Evolutionary conservation across 2,113 vertebrate species (phyloP).

Genomic region (Narcine bancroftii): DNA sequence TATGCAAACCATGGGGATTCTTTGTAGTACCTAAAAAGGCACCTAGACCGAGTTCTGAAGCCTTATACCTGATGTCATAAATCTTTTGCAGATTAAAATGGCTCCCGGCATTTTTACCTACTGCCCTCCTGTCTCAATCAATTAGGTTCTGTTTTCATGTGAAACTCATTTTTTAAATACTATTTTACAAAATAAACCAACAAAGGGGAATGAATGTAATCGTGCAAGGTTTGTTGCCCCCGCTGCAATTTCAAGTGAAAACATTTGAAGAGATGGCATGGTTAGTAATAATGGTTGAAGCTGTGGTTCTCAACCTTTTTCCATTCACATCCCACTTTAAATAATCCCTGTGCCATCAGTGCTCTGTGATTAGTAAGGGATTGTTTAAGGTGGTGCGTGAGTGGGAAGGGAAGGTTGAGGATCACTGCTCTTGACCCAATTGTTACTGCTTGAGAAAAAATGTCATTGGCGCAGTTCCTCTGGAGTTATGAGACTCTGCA

Average conservation of each 20-base stretch:
- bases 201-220: neutral
- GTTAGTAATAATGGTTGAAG: too few species aligned
- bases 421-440: too few species aligned
- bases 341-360: too few species aligned
- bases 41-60: neutral
- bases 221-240: neutral
- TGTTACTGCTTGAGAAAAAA: too few species aligned
- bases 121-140: neutral
- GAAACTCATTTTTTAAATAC: neutral
- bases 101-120: neutral
- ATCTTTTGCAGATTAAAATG: neutral
- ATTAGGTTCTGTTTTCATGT: neutral
- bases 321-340: too few species aligned
- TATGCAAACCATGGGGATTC: neutral
- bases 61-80: neutral
- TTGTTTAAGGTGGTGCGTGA: too few species aligned
- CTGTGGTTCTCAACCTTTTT: too few species aligned
- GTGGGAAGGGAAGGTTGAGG: too few species aligned
- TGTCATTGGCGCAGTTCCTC: too few species aligned
- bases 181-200: neutral
- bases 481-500: too few species aligned
- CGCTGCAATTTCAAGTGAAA: neutral
- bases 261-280: neutral
- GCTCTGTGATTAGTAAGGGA: too few species aligned
- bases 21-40: neutral